A percentile compares a stretch with the other conserved stretches of the same genome.
These are phyloP conservation scores for Eupithecia pulchellata DNA, from an alignment of 2,888 invertebrate genomes.

Conservation along the genomic window DNA sequence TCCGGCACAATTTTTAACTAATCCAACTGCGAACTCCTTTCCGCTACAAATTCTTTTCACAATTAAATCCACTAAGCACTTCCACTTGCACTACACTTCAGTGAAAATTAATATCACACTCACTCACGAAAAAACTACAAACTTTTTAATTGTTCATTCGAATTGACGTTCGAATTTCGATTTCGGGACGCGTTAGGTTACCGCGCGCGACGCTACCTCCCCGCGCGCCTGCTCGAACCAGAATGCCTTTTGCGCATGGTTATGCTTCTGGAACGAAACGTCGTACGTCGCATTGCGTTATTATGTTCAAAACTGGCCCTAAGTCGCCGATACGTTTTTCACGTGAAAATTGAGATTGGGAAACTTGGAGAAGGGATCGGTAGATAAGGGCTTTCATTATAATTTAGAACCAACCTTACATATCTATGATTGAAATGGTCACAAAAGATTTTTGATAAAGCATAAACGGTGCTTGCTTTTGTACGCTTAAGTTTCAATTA, in stretches of 20 bases:
- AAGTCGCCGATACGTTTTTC: slow-evolving; percentile 50
- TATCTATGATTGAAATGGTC: background rate
- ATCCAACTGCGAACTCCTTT: slow-evolving; percentile 31
- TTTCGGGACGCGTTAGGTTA: slow-evolving; percentile 17
- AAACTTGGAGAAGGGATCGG: slow-evolving; percentile 37
- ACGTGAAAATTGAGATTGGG: slow-evolving; percentile 34
- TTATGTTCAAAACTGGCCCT: slow-evolving; percentile 65
- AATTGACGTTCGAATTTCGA: slow-evolving; percentile 19
- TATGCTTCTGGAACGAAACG: slow-evolving; percentile 64
- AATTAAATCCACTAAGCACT: slow-evolving; percentile 34
- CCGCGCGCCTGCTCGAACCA: slow-evolving; percentile 48
- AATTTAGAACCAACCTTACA: slow-evolving; percentile 1
- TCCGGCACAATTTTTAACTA: slow-evolving; percentile 34
- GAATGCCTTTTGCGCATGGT: slow-evolving; percentile 83
- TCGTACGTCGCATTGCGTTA: slow-evolving; percentile 83
- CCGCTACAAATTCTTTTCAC: slow-evolving; percentile 8
- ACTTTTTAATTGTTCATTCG: slow-evolving; percentile 15
- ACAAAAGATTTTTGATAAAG: background rate
- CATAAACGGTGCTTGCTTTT: background rate
- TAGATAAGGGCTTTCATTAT: slow-evolving; percentile 18
- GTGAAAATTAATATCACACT: slow-evolving; percentile 22
- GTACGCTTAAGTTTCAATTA: background rate
- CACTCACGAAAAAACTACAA: slow-evolving; percentile 4
- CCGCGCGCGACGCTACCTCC: slow-evolving; percentile 41
- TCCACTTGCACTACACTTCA: slow-evolving; percentile 29